Evolutionary conservation across 2,113 vertebrate genomes (phyloP).

Genomic region (Dipodomys spectabilis): DNA sequence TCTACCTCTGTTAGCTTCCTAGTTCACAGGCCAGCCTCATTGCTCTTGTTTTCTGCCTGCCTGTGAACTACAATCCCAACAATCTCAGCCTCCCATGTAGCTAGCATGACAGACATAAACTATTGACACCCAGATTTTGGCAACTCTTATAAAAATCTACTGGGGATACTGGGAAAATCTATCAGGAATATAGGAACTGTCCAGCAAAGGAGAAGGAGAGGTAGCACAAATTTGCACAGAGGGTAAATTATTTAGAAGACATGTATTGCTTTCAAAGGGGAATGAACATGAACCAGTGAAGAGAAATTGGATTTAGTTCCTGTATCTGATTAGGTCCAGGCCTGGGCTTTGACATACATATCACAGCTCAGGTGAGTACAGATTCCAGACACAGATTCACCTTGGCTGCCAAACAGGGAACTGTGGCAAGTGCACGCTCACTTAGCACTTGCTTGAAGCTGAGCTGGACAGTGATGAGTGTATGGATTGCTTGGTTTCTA

Average conservation of each 20-base stretch:
- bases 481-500: no score
- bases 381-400: neutral
- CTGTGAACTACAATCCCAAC: no score
- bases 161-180: no score
- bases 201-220: slow-evolving; percentile 11
- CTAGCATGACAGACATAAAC: no score
- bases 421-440: neutral
- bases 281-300: slow-evolving; percentile 48
- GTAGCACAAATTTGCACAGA: neutral
- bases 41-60: no score
- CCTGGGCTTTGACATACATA: neutral
- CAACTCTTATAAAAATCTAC: neutral
- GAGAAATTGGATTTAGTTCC: slow-evolving; percentile 47
- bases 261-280: slow-evolving; percentile 41
- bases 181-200: neutral
- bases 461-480: neutral
- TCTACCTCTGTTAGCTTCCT: no score
- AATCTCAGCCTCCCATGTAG: no score
- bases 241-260: slow-evolving; percentile 42
- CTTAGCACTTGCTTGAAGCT: neutral
- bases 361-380: neutral
- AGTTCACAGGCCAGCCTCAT: no score
- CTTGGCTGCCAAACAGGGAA: neutral
- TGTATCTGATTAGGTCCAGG: slow-evolving; percentile 41
- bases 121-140: no score